Conservation (phyloP, 2,888 invertebrate genomes). For the Ommatoiulus sabulosus region DNA sequence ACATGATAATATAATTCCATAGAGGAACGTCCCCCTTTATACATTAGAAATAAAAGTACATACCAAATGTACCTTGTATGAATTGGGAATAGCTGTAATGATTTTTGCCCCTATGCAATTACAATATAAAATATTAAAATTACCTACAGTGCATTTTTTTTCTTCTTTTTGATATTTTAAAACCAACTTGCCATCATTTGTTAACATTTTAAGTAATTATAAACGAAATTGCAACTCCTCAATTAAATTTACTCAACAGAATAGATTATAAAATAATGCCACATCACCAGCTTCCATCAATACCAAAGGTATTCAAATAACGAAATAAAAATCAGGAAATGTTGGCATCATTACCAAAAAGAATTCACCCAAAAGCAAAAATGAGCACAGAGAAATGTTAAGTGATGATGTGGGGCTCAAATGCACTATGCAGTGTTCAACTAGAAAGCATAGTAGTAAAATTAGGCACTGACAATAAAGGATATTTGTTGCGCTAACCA, state of each 20-base stretch:
- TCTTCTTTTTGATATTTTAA: background rate
- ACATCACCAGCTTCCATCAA: background rate
- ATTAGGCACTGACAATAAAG: background rate
- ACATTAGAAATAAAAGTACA: too few relatives aligned
- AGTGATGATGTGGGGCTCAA: background rate
- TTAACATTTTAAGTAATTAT: background rate
- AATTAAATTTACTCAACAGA: too few relatives aligned
- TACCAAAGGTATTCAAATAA: background rate
- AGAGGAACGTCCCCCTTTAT: too few relatives aligned
- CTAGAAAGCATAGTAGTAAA: background rate
- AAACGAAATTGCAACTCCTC: background rate
- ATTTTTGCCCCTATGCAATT: too few relatives aligned
- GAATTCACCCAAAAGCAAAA: conserved; percentile 47
- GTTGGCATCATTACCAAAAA: background rate
- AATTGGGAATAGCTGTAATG: too few relatives aligned
- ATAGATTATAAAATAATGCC: too few relatives aligned
- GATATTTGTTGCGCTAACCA: background rate
- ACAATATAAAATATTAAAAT: too few relatives aligned
- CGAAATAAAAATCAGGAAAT: background rate
- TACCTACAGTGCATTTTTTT: too few relatives aligned
- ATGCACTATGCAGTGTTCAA: background rate
- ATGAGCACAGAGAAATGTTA: background rate
- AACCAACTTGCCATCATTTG: background rate
- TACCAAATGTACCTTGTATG: too few relatives aligned
- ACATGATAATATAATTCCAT: too few relatives aligned